A percentile compares a stretch with the other conserved stretches of the same genome.
Conservation (phyloP, 1,140 invertebrate genomes). For the Hylaeus volcanicus region DNA sequence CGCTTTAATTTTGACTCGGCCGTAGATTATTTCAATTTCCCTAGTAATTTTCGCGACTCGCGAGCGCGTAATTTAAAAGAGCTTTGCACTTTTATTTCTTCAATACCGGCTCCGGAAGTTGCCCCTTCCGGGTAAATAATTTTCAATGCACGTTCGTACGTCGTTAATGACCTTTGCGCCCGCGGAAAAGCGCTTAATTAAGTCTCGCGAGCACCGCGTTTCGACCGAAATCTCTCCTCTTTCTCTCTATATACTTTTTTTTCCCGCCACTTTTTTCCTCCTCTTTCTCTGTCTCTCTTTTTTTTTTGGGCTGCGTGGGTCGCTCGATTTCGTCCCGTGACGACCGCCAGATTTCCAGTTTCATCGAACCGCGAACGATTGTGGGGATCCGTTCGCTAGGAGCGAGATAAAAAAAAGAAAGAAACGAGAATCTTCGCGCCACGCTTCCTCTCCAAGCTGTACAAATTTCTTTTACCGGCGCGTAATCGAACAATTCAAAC, state of each 20-base stretch:
- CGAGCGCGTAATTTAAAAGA: not conserved
- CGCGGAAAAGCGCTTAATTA: conserved; percentile 2
- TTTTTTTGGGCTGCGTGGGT: not conserved
- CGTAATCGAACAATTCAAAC: conserved; percentile 15
- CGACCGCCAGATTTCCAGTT: not conserved
- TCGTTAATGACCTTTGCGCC: conserved; percentile 12
- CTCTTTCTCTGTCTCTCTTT: not conserved
- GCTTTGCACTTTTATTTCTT: not conserved
- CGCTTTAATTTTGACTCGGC: conserved; percentile 14
- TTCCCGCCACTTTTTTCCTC: no score
- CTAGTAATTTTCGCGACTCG: not conserved
- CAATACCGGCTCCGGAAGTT: not conserved
- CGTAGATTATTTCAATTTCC: not conserved
- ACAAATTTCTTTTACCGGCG: conserved; percentile 30
- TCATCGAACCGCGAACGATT: not conserved
- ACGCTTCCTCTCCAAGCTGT: not conserved
- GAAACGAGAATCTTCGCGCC: conserved; percentile 13
- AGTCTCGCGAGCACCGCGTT: not conserved
- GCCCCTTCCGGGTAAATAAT: not conserved
- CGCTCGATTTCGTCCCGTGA: not conserved
- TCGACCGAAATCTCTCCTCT: not conserved
- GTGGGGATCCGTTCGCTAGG: not conserved
- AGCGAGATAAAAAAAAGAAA: not conserved
- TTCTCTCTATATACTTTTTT: no score
- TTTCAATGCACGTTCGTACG: conserved; percentile 3